Percentiles rank a stretch among this genome's conserved stretches.
Conservation (phyloP, 1,140 invertebrate species). For the Drosophila sturtevanti region DNA sequence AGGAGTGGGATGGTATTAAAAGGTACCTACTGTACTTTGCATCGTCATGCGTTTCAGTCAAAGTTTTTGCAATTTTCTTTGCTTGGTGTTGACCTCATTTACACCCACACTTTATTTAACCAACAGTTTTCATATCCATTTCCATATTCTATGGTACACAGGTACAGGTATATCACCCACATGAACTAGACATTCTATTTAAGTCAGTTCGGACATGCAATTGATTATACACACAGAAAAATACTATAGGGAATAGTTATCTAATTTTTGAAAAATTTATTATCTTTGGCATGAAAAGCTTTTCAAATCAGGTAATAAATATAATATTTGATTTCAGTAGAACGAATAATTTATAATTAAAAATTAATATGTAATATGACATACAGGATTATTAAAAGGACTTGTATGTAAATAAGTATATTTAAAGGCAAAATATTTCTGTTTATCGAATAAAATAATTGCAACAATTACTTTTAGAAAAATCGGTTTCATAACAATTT, state of each 20-base stretch:
- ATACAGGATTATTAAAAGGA: too few species aligned
- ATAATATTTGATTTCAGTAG: too few species aligned
- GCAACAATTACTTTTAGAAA: too few species aligned
- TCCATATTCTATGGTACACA: neutral
- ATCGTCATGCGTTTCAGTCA: constrained; percentile 21
- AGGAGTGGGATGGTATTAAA: neutral
- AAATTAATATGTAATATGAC: too few species aligned
- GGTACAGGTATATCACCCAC: neutral
- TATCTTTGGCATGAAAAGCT: too few species aligned
- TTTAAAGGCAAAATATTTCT: too few species aligned
- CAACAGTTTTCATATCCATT: neutral
- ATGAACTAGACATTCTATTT: constrained; percentile 12
- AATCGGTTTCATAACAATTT: too few species aligned
- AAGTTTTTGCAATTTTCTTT: constrained; percentile 44
- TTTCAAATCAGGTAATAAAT: too few species aligned
- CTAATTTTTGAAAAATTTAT: constrained; percentile 15
- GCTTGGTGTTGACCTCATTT: constrained; percentile 56
- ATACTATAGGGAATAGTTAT: neutral
- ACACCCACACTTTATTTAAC: constrained; percentile 29
- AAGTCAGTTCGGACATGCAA: constrained; percentile 45
- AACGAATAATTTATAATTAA: too few species aligned
- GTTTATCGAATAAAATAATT: too few species aligned
- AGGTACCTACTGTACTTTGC: constrained; percentile 53
- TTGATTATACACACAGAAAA: neutral
- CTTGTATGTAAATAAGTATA: too few species aligned